Conservation (phyloP, 2,888 invertebrate species). For the Orthonychiurus folsomi region DNA sequence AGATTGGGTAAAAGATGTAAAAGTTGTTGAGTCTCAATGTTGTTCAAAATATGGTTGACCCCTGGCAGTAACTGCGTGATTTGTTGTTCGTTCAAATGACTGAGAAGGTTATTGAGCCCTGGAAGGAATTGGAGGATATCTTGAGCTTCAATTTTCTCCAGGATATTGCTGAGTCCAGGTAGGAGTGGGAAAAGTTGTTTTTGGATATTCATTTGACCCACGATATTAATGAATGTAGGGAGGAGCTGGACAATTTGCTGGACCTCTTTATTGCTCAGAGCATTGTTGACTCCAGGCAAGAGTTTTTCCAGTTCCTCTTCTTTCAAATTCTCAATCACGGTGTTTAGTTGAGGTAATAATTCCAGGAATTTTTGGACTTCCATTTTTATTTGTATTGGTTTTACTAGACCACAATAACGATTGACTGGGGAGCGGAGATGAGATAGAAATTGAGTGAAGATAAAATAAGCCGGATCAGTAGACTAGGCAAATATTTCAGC, state of each 20-base stretch:
- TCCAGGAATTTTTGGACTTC: background rate
- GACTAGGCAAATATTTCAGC: too few species aligned
- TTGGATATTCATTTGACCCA: background rate
- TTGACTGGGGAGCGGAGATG: too few species aligned
- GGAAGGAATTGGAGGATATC: background rate
- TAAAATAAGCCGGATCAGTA: too few species aligned
- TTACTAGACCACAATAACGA: too few species aligned
- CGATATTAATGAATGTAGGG: background rate
- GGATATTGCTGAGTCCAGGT: background rate
- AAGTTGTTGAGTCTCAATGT: background rate
- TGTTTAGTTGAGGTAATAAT: too few species aligned
- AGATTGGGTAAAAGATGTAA: background rate
- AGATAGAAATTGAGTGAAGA: too few species aligned
- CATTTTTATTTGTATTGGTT: too few species aligned
- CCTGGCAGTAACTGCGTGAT: background rate
- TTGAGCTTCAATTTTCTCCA: background rate
- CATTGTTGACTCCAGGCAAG: background rate
- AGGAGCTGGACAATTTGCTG: background rate
- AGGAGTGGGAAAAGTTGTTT: background rate
- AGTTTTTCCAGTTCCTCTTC: too few species aligned
- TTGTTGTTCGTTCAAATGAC: background rate
- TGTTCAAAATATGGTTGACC: background rate
- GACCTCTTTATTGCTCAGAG: background rate
- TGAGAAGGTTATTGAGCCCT: background rate
- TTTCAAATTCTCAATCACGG: too few species aligned